These are phyloP conservation scores for Lithosia quadra DNA, from an alignment of 2,888 invertebrate genomes.

Conservation along the genomic window DNA sequence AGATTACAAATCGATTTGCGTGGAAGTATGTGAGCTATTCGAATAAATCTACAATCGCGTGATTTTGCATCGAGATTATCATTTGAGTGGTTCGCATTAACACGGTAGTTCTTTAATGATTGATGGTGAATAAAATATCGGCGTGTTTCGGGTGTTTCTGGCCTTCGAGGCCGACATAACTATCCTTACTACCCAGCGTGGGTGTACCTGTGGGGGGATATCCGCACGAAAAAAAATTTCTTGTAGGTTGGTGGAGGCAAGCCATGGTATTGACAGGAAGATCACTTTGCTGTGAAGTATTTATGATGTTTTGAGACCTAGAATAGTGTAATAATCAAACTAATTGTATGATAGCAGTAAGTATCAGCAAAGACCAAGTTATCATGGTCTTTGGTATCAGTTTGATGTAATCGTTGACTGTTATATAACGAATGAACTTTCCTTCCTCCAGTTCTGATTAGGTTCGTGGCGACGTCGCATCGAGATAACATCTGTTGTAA, in stretches of 20 bases:
- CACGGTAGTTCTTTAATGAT: slow-evolving; percentile 19
- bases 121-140: not conserved
- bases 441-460: slow-evolving; percentile 1
- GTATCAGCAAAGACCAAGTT: too few species aligned
- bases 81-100: slow-evolving; percentile 27
- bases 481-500: slow-evolving; percentile 6
- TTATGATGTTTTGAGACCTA: too few species aligned
- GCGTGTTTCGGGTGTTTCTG: not conserved
- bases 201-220: too few species aligned
- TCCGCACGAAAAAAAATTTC: too few species aligned
- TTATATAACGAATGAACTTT: slow-evolving; percentile 3
- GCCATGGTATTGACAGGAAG: not conserved
- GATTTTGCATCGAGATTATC: slow-evolving; percentile 32
- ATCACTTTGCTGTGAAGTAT: not conserved
- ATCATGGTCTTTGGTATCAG: too few species aligned
- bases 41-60: slow-evolving; percentile 36
- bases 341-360: not conserved
- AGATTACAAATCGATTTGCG: slow-evolving; percentile 41
- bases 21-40: slow-evolving; percentile 37
- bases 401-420: not conserved
- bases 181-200: too few species aligned
- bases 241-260: too few species aligned
- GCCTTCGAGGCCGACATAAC: too few species aligned
- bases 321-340: not conserved
- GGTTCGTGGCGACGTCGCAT: not conserved